Evolutionary conservation across 2,888 invertebrate species (phyloP).

Genomic region (Pristionchus fissidentatus): DNA sequence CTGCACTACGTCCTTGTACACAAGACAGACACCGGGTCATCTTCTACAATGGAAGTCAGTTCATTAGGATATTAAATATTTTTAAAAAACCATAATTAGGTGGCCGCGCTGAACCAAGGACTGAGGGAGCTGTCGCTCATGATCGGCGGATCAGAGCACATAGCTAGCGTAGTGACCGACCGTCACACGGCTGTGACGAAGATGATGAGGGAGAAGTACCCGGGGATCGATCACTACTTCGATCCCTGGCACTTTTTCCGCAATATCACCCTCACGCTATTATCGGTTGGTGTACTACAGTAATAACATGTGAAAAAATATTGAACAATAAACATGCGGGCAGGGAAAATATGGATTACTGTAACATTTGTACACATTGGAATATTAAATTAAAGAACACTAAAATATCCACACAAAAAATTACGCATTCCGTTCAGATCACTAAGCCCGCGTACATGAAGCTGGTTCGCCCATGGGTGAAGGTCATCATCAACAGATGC

Average conservation of each 20-base stretch:
- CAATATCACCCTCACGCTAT: not conserved
- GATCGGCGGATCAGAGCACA: not conserved
- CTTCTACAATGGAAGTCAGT: not conserved
- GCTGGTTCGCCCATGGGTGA: not conserved
- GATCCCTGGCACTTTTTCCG: slow-evolving; percentile 21
- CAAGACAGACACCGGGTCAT: not conserved
- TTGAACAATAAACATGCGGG: no score
- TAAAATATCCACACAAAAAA: not conserved
- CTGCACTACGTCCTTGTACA: not conserved
- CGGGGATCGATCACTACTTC: not conserved
- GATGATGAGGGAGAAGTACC: not conserved
- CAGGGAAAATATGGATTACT: no score
- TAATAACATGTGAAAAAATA: no score
- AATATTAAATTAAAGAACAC: no score
- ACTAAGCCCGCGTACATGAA: not conserved
- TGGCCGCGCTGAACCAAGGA: not conserved
- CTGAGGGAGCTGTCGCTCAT: not conserved
- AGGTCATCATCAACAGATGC: not conserved
- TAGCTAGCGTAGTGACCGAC: not conserved
- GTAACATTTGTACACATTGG: no score
- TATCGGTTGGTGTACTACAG: not conserved
- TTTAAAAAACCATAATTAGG: not conserved
- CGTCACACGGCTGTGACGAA: not conserved
- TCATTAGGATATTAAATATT: not conserved
- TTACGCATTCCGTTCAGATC: not conserved